A percentile compares a stretch with the other conserved stretches of the same genome.
These are phyloP conservation scores for Drosophila meridionalis DNA, from an alignment of 2,888 invertebrate genomes.

Conservation along the genomic window DNA sequence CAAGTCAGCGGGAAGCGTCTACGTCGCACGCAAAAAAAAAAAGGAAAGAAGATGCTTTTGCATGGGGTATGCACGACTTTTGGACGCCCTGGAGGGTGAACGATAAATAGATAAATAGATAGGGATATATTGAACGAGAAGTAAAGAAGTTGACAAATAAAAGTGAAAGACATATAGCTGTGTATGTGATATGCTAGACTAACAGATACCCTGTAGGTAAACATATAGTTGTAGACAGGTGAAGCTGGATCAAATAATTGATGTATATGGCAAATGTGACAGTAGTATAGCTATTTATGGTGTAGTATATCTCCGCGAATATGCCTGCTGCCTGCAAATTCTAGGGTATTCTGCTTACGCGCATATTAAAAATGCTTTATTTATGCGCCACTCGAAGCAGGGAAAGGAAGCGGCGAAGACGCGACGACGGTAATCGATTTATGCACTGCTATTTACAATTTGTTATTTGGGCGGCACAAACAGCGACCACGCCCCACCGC, in stretches of 20 bases:
- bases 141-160: background rate
- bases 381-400: slow-evolving; percentile 44
- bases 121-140: background rate
- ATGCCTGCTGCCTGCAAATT: background rate
- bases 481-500: background rate
- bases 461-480: slow-evolving; percentile 60
- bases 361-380: slow-evolving; percentile 79
- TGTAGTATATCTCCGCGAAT: background rate
- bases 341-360: slow-evolving; percentile 54
- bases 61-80: slow-evolving; percentile 1
- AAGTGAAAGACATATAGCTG: background rate
- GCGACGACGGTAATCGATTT: slow-evolving; percentile 70
- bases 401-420: background rate
- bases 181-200: background rate
- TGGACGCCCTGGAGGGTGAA: background rate
- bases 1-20: slow-evolving; percentile 24
- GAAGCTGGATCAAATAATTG: background rate
- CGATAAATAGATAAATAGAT: background rate
- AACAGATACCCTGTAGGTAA: background rate
- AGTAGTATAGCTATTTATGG: too few species aligned
- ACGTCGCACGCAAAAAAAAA: background rate
- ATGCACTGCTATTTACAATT: slow-evolving; percentile 76
- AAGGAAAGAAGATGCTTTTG: background rate
- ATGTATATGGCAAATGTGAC: background rate
- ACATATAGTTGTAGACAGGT: background rate